Evolutionary conservation across 2,888 invertebrate genomes (phyloP), one percentile per base, ranked within the genome.

Genomic region (Pammene aurita): DNA sequence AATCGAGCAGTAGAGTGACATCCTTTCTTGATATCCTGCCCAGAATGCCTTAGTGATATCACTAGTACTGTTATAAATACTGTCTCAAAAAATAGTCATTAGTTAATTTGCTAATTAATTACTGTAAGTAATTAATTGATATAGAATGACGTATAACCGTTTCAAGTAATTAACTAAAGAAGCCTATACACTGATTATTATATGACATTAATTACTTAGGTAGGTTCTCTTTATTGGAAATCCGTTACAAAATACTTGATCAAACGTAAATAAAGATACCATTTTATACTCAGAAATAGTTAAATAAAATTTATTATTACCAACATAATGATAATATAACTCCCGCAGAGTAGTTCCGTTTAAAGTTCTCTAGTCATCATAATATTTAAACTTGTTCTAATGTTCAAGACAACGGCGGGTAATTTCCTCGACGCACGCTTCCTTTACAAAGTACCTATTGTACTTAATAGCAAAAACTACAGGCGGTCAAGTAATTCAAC

Each of bases 401-500:
- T 69, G 58, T 70, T 65, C 68, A 46, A 77, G 72, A 79, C 76
- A 75, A 77, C 71, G 76, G 76, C 72, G 80, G 82, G 83, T 83
- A 86, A 87, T 86, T 85, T 80, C 71, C 76, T 74, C 75, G 74
- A 76, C 78, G 78, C 82, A 82, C 82, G 78, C 78, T 81, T 80
- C 81, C 80, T 79, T 80, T 81, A 76, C 78, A 79, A 78, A 78
- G 76, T 83, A 84, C 77, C 84, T 78, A 87, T 89, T 88, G 86
- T 88, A 84, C 84, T 81, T 84, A 89, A 86, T 86, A 89, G 88
- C 89, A 89, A 87, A 87, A 89, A 85, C 90, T 81, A 77, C 86
- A 82, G 90, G 90, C 75, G 89, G 88, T 91, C 89, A 85, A 81
- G 85, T 88, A 89, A 90, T 90, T 88, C 83, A 80, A 86, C 86